Conservation (phyloP, 2,888 invertebrate species). For the Limnephilus rhombicus region DNA sequence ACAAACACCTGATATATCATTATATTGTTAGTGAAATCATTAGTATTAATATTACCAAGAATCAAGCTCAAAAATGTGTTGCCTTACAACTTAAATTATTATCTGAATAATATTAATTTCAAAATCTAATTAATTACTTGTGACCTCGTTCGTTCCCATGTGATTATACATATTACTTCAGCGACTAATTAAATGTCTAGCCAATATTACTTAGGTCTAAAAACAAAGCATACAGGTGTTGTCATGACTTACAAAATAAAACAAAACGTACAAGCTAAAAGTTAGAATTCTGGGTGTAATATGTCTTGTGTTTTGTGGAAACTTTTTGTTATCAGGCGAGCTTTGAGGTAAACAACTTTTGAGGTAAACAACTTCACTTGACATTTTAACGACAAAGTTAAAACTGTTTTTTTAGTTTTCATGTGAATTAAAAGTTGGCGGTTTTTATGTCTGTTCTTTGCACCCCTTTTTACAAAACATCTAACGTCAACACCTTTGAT, state of each 20-base stretch:
- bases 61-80: neutral
- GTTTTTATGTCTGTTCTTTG: neutral
- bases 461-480: neutral
- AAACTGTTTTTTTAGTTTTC: neutral
- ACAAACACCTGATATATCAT: no score
- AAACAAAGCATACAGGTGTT: neutral
- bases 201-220: neutral
- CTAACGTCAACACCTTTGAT: neutral
- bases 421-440: neutral
- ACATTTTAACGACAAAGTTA: neutral
- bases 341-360: neutral
- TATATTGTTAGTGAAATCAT: neutral
- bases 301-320: neutral
- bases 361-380: neutral
- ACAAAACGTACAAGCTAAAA: neutral
- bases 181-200: neutral
- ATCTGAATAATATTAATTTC: conserved; percentile 6
- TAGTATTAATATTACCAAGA: neutral
- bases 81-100: neutral
- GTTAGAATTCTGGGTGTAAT: neutral
- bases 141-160: conserved; percentile 10
- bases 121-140: conserved; percentile 19
- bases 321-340: neutral
- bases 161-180: neutral
- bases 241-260: neutral